Evolutionary conservation across 2,888 invertebrate species (phyloP), one percentile per base, ranked within the genome.

Genomic region (Pterostichus niger): DNA sequence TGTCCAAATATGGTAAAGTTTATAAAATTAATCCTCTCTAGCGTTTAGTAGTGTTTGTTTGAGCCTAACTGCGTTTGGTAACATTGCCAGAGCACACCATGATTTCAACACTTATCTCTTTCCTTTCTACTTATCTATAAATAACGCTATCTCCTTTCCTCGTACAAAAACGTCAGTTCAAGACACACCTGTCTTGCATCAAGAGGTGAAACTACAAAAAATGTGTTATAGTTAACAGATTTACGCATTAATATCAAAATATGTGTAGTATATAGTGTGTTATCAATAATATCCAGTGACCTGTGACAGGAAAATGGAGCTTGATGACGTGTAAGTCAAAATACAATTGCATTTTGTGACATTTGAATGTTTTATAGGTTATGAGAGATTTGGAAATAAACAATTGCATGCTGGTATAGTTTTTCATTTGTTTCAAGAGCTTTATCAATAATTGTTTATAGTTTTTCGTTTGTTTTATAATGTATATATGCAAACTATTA

Each of bases 241-340:
- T 71, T 71, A 13, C 44, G 9, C 11, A 13, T 44, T 9, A 17
- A 17, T 71, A 40, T 71, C 7, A 44, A 2, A 44, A 17, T 15
- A 13, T 11, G 24, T 44, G 46, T 1, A 40, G 6, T 44, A 17
- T 44, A 71, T 71, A 10, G 9, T 71, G 9, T 9, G 17, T 10
- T 2, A 24, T 24, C 24, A 24, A 24, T 24, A 24, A 44, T 10
- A 44, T 40, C 3, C 4, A 46, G 44, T 33, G 9, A 4, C 4
- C 35, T 35, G 35, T 44, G 44, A 40, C 6, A 2, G 11, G 17
- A 71, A 6, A 17, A 71, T 71, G 68, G 68, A 71, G 13, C 10
- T 44, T 9, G 68, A 71, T 40, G 68, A 71, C 44, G 44, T 44
- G 68, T 71, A 44, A 71, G 68, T 71, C 11, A 9, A 64, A 59